phyloP scores from a whole-genome alignment of 1,140 invertebrate genomes.

The Plectus sambesii region DNA sequence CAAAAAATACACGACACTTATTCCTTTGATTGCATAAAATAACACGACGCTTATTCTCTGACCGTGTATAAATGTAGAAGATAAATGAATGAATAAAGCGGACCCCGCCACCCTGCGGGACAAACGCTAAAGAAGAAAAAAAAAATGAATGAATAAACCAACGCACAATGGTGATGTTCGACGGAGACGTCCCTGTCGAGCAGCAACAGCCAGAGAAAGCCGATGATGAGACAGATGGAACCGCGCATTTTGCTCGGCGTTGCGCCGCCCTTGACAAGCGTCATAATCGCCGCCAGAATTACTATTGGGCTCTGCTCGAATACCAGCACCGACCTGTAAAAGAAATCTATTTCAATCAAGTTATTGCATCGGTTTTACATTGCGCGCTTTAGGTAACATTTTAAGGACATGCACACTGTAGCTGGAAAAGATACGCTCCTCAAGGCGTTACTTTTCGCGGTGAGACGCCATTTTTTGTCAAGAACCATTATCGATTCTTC shows the following conservation, averaged over 20 bases:
- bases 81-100: not conserved
- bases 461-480: too few species aligned
- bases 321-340: conserved; percentile 49
- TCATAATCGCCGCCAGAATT: conserved; percentile 48
- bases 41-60: conserved; percentile 15
- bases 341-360: too few species aligned
- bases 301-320: conserved; percentile 51
- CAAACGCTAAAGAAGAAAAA: too few species aligned
- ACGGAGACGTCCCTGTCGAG: conserved; percentile 51
- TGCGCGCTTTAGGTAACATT: too few species aligned
- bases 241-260: conserved; percentile 49
- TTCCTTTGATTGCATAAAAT: conserved; percentile 2
- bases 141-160: not conserved
- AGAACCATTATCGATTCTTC: too few species aligned
- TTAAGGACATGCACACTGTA: too few species aligned
- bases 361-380: too few species aligned
- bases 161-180: conserved; percentile 30
- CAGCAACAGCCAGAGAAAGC: conserved; percentile 48
- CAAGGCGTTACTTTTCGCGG: too few species aligned
- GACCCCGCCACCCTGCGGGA: too few species aligned
- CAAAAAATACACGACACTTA: conserved; percentile 1
- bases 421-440: too few species aligned
- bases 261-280: conserved; percentile 45
- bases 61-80: not conserved
- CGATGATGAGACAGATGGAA: conserved; percentile 48